Evolutionary conservation across 2,113 vertebrate species (phyloP), one percentile per base, ranked within the genome.

Genomic region (Dasyprocta punctata): DNA sequence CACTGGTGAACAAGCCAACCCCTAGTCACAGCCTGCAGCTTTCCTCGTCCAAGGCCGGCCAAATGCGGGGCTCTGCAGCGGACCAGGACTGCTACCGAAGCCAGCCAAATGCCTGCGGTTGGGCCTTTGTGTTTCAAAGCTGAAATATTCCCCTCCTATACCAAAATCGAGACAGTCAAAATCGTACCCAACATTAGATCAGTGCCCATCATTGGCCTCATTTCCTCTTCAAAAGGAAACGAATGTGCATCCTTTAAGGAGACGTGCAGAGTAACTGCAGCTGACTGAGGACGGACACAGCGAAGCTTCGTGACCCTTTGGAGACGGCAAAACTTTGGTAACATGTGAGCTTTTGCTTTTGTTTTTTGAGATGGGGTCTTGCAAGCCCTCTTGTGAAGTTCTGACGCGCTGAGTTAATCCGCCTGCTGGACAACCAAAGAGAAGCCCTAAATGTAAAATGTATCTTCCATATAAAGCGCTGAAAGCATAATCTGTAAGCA

Each of bases 401-500:
- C 67, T 91, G 49, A 88, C n/a, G 75, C 47, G 9, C 38, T 52
- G 49, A 69, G 47, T 54, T 78, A 56, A 61, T n/a, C 77, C 60
- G 28, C 22, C 67, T 94, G 36, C 41, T 84, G 30, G 16, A 88
- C 41, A 54, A 69, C 17, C 33, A 77, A 56, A 33, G 36, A 91
- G 67, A 84, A 38, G 88, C 54, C 44, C 0, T 54, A 41, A 96
- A 94, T 49, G 54, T 73, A 73, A 92, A 73, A 73, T 92, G 38
- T 71, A 47, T 58, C 22, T 71, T 86, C 13, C 30, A 28, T 61
- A 33, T 61, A 41, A 80, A 86, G 71, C 49, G 8, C 24, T 61
- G 20, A 93, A 96, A 65, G 24, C 30, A 19, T 78, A 86, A 63
- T 78, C 90, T 93, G 82, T 44, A 86, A 89, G 54, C 85, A 71